Percentiles rank a stretch among this genome's conserved stretches.
phyloP scores from a whole-genome alignment of 1,140 invertebrate genomes.

The Drosophila carrolli region DNA sequence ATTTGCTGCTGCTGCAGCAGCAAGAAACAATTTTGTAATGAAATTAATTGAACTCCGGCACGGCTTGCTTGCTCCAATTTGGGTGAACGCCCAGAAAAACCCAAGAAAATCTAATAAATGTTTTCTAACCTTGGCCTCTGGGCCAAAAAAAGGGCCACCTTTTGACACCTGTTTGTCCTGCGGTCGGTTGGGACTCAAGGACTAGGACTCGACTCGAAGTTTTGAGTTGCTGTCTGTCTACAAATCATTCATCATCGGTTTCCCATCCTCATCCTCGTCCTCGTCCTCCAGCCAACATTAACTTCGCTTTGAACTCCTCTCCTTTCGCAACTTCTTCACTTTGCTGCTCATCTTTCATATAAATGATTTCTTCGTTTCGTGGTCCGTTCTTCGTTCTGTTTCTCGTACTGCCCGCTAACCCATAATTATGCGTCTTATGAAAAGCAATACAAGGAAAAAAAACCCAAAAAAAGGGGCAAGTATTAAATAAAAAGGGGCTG shows the following conservation, averaged over 20 bases:
- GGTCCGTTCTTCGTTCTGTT: constrained; percentile 14
- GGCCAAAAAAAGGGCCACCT: constrained; percentile 26
- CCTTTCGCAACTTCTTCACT: constrained; percentile 48
- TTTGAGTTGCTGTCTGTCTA: constrained; percentile 46
- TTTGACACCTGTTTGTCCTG: constrained; percentile 79
- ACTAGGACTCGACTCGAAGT: neutral
- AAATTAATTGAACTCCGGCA: constrained; percentile 66
- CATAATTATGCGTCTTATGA: constrained; percentile 77
- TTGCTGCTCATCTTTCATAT: constrained; percentile 73
- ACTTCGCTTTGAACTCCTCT: constrained; percentile 27
- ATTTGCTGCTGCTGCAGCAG: constrained; percentile 40
- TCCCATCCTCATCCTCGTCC: neutral
- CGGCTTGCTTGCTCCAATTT: constrained; percentile 46
- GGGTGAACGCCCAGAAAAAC: constrained; percentile 49
- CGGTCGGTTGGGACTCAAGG: constrained; percentile 16
- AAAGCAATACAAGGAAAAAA: constrained; percentile 28
- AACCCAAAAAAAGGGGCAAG: constrained; percentile 17
- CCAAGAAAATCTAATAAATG: constrained; percentile 70
- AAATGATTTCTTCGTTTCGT: constrained; percentile 63
- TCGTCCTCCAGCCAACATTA: constrained; percentile 45
- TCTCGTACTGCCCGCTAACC: constrained; percentile 45
- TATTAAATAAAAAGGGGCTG: constrained; percentile 55
- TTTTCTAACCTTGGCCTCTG: constrained; percentile 22
- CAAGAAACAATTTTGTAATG: constrained; percentile 69
- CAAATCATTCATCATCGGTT: constrained; percentile 76